phyloP scores from a whole-genome alignment of 2,888 invertebrate genomes.

The Eulithis testata region DNA sequence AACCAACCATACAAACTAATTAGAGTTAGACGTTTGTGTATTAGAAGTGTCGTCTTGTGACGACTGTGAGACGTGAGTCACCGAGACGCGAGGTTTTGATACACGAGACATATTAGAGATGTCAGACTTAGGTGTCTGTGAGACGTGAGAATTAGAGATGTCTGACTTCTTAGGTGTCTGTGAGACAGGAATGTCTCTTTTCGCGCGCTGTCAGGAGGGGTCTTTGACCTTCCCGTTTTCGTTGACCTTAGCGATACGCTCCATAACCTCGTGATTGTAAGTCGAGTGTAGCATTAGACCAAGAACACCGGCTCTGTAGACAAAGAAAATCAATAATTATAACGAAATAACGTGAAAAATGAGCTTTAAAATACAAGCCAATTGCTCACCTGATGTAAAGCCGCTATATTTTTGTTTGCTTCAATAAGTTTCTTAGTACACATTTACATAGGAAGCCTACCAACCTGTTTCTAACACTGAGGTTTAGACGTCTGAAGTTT shows the following conservation, averaged over 20 bases:
- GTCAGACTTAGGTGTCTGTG: not conserved
- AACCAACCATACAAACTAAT: slow-evolving; percentile 8
- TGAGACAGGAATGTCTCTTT: slow-evolving; percentile 12
- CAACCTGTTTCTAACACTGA: no score
- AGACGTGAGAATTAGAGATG: not conserved
- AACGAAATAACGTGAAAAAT: no score
- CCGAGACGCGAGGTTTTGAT: not conserved
- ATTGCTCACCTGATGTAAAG: no score
- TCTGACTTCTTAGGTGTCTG: slow-evolving; percentile 6
- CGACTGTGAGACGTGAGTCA: slow-evolving; percentile 9
- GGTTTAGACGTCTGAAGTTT: no score
- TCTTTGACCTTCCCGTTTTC: slow-evolving; percentile 75
- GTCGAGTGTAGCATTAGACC: slow-evolving; percentile 98
- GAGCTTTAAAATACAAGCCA: no score
- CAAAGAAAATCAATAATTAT: not conserved
- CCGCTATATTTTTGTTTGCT: no score
- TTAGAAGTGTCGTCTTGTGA: slow-evolving; percentile 15
- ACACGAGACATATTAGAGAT: not conserved
- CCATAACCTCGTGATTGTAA: slow-evolving; percentile 96
- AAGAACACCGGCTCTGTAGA: slow-evolving; percentile 92
- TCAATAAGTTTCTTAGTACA: no score
- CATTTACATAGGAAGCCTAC: no score
- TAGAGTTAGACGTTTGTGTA: slow-evolving; percentile 17
- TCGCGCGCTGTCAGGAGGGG: slow-evolving; percentile 60
- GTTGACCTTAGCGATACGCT: slow-evolving; percentile 77